phyloP scores from a whole-genome alignment of 2,113 vertebrate species.

The Calonectris borealis region DNA sequence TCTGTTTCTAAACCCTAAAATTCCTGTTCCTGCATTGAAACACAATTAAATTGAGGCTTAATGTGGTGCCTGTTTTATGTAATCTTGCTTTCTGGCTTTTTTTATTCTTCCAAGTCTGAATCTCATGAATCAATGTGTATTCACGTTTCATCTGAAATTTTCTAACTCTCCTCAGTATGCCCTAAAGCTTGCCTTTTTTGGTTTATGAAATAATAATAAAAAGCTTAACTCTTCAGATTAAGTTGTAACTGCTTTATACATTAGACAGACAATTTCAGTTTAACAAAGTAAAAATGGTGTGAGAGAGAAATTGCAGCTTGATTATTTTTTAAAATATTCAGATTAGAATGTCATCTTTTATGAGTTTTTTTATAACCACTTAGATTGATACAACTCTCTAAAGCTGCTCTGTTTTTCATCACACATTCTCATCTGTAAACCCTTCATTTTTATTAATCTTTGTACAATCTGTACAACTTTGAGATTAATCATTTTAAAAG shows the following conservation, averaged over 20 bases:
- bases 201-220: slow-evolving; percentile 58
- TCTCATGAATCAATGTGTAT: slow-evolving; percentile 62
- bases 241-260: slow-evolving; percentile 41
- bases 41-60: slow-evolving; percentile 63
- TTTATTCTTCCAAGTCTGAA: slow-evolving; percentile 58
- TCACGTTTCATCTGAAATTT: slow-evolving; percentile 53
- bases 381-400: slow-evolving; percentile 75
- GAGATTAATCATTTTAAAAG: slow-evolving; percentile 78
- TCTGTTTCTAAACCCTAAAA: slow-evolving; percentile 64
- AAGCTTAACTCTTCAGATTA: slow-evolving; percentile 49
- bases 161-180: slow-evolving; percentile 20
- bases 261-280: slow-evolving; percentile 36
- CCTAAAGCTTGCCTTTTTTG: slow-evolving; percentile 54
- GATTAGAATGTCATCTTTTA: slow-evolving; percentile 67
- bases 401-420: slow-evolving; percentile 76
- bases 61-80: slow-evolving; percentile 67
- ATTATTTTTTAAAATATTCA: slow-evolving; percentile 62
- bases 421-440: slow-evolving; percentile 74
- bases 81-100: slow-evolving; percentile 58
- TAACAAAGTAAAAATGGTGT: slow-evolving; percentile 52
- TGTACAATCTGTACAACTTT: slow-evolving; percentile 67
- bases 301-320: slow-evolving; percentile 64
- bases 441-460: slow-evolving; percentile 78
- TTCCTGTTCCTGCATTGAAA: slow-evolving; percentile 66
- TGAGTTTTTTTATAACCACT: slow-evolving; percentile 55